phyloP scores from a whole-genome alignment of 2,888 invertebrate genomes.

The Lepidochitona cinerea region DNA sequence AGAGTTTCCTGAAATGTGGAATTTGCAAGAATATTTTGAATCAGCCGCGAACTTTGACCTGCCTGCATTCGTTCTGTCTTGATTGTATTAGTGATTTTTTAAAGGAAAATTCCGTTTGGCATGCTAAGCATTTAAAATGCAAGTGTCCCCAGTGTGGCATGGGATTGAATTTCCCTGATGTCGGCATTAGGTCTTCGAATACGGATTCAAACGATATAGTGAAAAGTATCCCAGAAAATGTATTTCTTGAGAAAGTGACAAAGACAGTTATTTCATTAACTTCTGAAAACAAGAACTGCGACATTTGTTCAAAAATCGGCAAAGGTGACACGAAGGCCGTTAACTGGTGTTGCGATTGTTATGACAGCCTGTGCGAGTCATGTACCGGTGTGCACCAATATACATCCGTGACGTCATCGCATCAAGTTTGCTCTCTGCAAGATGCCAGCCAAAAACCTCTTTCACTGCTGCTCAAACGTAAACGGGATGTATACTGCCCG shows the following conservation, averaged over 20 bases:
- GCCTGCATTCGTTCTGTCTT: not conserved
- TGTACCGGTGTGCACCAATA: conserved; percentile 52
- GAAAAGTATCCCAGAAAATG: not conserved
- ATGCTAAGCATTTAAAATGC: not conserved
- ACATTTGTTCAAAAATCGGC: not conserved
- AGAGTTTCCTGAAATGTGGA: not conserved
- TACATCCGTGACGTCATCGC: conserved; percentile 44
- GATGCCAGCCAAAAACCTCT: conserved; percentile 48
- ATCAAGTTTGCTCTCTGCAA: conserved; percentile 39
- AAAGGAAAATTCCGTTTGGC: not conserved
- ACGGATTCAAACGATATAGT: not conserved
- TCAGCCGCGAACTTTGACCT: not conserved
- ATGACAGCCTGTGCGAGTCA: conserved; percentile 48
- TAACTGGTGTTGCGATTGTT: conserved; percentile 57
- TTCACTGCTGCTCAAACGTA: conserved; percentile 46
- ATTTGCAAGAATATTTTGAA: not conserved
- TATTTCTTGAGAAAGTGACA: not conserved
- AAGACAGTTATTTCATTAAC: not conserved
- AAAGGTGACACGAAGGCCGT: conserved; percentile 24
- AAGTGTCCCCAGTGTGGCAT: no score
- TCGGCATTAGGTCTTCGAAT: no score
- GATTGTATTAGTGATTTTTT: not conserved
- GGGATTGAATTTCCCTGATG: no score
- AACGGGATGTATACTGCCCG: conserved; percentile 44
- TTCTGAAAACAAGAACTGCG: not conserved